phyloP scores from a whole-genome alignment of 2,888 invertebrate species.

The Chaitophorus viminalis region DNA sequence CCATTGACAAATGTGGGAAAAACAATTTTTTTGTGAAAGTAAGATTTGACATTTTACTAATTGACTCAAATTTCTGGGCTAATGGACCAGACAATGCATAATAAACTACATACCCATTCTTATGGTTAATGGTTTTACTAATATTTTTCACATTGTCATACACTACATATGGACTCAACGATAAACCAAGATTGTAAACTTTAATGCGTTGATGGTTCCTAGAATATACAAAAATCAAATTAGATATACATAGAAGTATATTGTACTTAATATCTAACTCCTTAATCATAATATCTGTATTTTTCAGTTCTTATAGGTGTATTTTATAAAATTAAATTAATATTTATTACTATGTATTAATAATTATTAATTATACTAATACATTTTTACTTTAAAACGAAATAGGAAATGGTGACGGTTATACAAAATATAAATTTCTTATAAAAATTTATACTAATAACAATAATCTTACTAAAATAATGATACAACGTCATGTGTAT shows the following conservation, averaged over 20 bases:
- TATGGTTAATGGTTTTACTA: not conserved
- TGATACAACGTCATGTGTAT: too few relatives aligned
- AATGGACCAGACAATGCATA: conserved; percentile 40
- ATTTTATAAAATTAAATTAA: too few relatives aligned
- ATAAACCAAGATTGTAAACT: conserved; percentile 47
- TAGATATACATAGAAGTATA: conserved; percentile 2
- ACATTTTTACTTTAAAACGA: too few relatives aligned
- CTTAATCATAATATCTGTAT: too few relatives aligned
- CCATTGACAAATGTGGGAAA: conserved; percentile 53
- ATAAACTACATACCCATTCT: conserved; percentile 4
- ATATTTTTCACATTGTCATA: conserved; percentile 28
- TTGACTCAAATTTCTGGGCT: conserved; percentile 21
- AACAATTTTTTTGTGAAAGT: conserved; percentile 15
- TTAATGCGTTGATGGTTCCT: conserved; percentile 25
- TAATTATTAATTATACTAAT: too few relatives aligned
- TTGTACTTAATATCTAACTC: too few relatives aligned
- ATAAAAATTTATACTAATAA: too few relatives aligned
- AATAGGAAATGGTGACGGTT: too few relatives aligned
- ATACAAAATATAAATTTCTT: too few relatives aligned
- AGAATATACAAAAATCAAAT: not conserved
- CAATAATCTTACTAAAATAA: too few relatives aligned
- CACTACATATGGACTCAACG: not conserved
- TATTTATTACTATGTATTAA: too few relatives aligned
- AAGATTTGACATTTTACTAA: not conserved
- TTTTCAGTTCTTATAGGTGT: too few relatives aligned